Base-by-base conservation (phyloP, 92 coral and sea anemone genomes). In the Epizoanthus rinbou region DNA sequence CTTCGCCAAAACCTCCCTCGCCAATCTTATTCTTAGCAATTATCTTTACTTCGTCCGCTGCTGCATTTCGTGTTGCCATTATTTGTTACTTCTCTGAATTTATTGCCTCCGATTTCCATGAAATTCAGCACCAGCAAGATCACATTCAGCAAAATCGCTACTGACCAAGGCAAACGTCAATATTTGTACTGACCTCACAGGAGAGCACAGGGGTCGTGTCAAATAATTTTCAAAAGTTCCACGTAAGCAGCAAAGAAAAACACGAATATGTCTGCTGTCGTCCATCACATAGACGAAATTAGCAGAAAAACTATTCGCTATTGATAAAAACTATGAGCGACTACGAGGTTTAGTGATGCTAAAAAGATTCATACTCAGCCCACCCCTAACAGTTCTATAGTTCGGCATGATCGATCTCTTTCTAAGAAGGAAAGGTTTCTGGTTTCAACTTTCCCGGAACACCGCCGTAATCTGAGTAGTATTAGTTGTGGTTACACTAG, bases 1-100 rank as follows among this genome's bases (percentile, higher is more conserved):
- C 82, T 43, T 78, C 82, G 8, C 82, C 82, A 28, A n/a, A 78
- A 18, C 37, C 19, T 19, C 82, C 82, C 15, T 78, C 70, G 3
- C 82, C 82, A 31, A 78, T 78, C 70, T n/a, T 22, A 19, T 70
- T 78, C 70, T n/a, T 22, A 19, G 59, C 71, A 37, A 75, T 6
- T 8, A 57, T 16, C 52, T 57, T 33, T 18, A 75, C 80, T n/a
- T 75, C 67, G 66, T 75, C 22, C 6, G 35, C 68, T 2, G 81
- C 71, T 56, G 80, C n/a, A 76, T 93, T 90, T 10, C 94, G 94
- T 94, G 91, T 89, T 68, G 69, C 74, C 80, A 54, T 75, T 75
- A 43, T 17, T 25, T 57, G 47, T 2, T 22, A 25, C 16, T 57
- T 75, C 65, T 31, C 1, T 5, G 65, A 74, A 57, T 24, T 57